Base-by-base conservation (phyloP, 1,140 invertebrate species). In the Diabrotica virgifera region DNA sequence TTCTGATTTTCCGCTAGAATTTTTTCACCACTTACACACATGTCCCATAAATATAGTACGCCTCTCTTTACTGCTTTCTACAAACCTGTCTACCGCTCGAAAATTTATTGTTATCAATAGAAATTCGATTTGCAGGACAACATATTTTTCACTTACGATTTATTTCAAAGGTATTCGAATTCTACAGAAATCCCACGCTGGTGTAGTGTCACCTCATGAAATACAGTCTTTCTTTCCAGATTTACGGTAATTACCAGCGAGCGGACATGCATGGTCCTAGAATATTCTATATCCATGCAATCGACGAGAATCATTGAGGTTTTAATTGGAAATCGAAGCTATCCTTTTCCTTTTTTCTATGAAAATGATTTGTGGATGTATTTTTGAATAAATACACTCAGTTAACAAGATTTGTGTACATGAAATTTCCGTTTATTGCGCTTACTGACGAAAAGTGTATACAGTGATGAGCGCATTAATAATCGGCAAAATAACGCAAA, bases 71-170 rank as follows among this genome's bases (percentile, higher is more conserved):
- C 58, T 59, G 55, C 58, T 63, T 62, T 63, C 65, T 56, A 52
- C 36, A 70, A 52, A 62, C 56, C 58, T 67, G 72, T 66, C 70
- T 63, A 61, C 66, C 63, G 57, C 40, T 50, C 24, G 52, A 68
- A 76, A 76, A 46, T 76, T 76, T 76, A 76, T 74, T 55, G 74
- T 70, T 74, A 74, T 75, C 74, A 73, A 73, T 76, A 69, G 70
- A 75, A 75, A 76, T 72, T 76, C 74, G 74, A 76, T 76, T 76
- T 76, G 74, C 73, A 76, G 73, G 70, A 74, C 73, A 74, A 76
- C 74, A 74, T 70, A 76, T 76, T 76, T 75, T 74, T 74, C 74
- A 76, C 72, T 62, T 72, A 68, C 66, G 72, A 76, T 76, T 76
- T 76, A 76, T 76, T 69, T 68, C 58, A 61, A 63, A 65, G 65